phyloP scores from a whole-genome alignment of 2,113 vertebrate genomes.

The Numida meleagris region DNA sequence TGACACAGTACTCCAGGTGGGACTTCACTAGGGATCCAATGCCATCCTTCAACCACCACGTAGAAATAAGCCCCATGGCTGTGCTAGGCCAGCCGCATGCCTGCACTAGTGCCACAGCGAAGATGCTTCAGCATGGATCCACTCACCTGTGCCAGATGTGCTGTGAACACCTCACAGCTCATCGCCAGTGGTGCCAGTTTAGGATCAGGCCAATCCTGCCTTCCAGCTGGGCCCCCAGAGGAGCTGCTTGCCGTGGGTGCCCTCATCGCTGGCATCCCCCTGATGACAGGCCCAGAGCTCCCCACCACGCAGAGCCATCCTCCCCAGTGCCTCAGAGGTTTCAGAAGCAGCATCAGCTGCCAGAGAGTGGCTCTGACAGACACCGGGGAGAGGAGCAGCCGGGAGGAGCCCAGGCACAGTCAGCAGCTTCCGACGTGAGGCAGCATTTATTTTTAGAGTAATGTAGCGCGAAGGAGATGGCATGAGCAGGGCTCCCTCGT shows the following conservation, averaged over 20 bases:
- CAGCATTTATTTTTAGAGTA: slow-evolving; percentile 8
- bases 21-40: neutral
- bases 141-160: rapidly evolving
- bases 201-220: neutral
- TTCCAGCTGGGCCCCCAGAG: neutral
- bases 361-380: neutral
- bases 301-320: rapidly evolving
- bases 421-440: neutral
- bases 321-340: neutral
- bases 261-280: neutral
- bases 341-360: slow-evolving; percentile 13
- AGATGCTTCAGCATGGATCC: neutral
- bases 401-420: neutral
- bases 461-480: neutral
- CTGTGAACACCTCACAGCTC: neutral
- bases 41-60: neutral
- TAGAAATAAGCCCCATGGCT: neutral
- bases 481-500: neutral
- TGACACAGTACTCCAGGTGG: no score
- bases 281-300: rapidly evolving
- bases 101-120: neutral
- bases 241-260: neutral
- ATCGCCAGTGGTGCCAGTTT: rapidly evolving
- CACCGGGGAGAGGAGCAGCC: neutral
- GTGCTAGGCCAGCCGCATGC: neutral